Percentiles rank a stretch among this genome's conserved stretches.
These are phyloP conservation scores for Scyliorhinus canicula DNA, from an alignment of 2,797 vertebrate genomes.

Conservation along the genomic window DNA sequence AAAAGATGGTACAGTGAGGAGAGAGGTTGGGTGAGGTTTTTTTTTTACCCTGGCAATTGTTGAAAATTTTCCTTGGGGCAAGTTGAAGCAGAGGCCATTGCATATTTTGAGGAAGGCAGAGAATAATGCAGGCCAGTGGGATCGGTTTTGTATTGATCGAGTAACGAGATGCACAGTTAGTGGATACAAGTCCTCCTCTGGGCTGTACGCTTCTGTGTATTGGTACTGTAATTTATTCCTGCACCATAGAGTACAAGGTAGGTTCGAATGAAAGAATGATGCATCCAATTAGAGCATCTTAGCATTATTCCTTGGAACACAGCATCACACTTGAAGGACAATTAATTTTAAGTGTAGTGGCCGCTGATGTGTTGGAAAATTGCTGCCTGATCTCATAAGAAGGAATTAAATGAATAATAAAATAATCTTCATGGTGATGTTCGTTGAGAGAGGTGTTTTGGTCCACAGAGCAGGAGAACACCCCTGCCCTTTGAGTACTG, in stretches of 20 bases:
- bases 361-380: background rate
- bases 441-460: background rate
- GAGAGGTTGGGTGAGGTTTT: background rate
- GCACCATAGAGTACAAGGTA: background rate
- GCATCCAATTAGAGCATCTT: background rate
- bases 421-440: background rate
- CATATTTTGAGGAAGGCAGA: background rate
- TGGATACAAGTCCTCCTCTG: background rate
- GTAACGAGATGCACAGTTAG: background rate
- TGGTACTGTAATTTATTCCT: background rate
- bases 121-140: background rate
- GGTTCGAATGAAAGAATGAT: too few relatives aligned
- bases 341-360: background rate
- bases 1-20: background rate
- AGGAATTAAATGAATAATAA: background rate
- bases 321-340: background rate
- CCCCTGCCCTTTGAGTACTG: background rate
- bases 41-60: background rate
- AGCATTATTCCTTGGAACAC: background rate
- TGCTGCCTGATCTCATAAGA: background rate
- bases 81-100: background rate
- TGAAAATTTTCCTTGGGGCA: background rate
- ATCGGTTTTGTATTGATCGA: background rate
- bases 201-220: background rate
- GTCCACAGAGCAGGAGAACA: background rate